phyloP scores from a whole-genome alignment of 2,888 invertebrate species.

The Pollenia amentaria region DNA sequence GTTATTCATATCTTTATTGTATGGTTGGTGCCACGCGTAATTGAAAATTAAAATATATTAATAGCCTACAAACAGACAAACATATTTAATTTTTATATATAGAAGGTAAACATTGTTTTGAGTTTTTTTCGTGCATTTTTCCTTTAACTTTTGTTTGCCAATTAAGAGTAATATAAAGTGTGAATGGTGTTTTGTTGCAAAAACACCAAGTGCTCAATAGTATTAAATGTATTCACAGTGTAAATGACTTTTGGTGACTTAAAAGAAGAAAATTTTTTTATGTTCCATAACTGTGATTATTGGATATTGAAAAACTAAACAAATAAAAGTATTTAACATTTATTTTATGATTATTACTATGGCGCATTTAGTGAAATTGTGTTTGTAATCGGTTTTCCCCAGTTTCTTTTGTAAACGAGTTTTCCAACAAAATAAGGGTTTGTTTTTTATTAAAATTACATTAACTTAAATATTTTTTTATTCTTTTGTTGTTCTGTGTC shows the following conservation, averaged over 20 bases:
- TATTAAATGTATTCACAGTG: slow-evolving; percentile 39
- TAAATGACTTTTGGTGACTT: slow-evolving; percentile 29
- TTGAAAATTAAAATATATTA: slow-evolving; percentile 56
- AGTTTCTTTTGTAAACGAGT: background rate
- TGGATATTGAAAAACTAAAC: slow-evolving; percentile 4
- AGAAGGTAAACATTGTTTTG: slow-evolving; percentile 71
- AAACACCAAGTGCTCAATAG: slow-evolving; percentile 66
- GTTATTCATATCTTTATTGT: too few relatives aligned
- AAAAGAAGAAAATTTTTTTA: slow-evolving; percentile 15
- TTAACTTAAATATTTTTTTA: slow-evolving; percentile 20
- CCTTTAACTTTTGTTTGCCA: slow-evolving; percentile 16
- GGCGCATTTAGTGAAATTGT: slow-evolving; percentile 50
- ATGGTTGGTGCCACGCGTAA: too few relatives aligned
- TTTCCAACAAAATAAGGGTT: background rate
- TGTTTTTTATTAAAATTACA: slow-evolving; percentile 2
- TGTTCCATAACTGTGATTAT: background rate
- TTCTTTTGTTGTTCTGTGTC: background rate
- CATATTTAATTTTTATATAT: slow-evolving; percentile 73
- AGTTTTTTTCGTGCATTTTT: slow-evolving; percentile 30
- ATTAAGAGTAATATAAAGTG: slow-evolving; percentile 54
- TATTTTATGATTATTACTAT: slow-evolving; percentile 71
- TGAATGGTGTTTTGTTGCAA: slow-evolving; percentile 15
- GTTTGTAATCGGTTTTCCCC: background rate
- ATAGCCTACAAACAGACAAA: too few relatives aligned
- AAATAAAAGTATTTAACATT: slow-evolving; percentile 68